phyloP scores from a whole-genome alignment of 2,888 invertebrate species.

The Stenoptilia bipunctidactyla region DNA sequence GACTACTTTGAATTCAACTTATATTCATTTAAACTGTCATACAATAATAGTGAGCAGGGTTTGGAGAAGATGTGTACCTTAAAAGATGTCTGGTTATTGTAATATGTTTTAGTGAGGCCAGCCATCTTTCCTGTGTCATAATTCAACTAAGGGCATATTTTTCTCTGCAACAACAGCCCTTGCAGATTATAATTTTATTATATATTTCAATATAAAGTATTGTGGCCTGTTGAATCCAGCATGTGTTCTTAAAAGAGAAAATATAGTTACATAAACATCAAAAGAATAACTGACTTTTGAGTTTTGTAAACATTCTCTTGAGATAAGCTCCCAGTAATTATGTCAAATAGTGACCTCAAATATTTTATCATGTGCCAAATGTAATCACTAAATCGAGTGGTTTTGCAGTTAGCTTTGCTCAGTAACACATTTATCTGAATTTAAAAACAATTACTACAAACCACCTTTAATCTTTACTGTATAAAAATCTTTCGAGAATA shows the following conservation, averaged over 20 bases:
- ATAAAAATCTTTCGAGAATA: too few species aligned
- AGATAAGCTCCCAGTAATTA: conserved; percentile 1
- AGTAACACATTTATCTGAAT: background rate
- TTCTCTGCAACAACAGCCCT: conserved; percentile 19
- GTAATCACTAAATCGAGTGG: background rate
- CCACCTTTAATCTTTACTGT: too few species aligned
- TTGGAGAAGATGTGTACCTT: conserved; percentile 42
- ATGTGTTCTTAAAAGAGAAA: too few species aligned
- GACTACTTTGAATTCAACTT: conserved; percentile 22
- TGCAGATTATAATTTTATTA: conserved; percentile 18
- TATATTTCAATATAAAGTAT: conserved; percentile 20
- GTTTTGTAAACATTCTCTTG: conserved; percentile 17
- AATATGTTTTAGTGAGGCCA: conserved; percentile 67
- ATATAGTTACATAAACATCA: too few species aligned
- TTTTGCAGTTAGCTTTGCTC: conserved; percentile 9
- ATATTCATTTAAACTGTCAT: conserved; percentile 18
- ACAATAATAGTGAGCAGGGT: conserved; percentile 34
- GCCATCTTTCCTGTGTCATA: conserved; percentile 49
- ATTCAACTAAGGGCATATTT: conserved; percentile 54
- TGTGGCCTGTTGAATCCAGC: background rate
- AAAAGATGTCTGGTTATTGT: conserved; percentile 53
- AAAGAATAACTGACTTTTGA: conserved; percentile 19
- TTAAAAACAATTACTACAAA: too few species aligned
- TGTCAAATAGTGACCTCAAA: background rate
- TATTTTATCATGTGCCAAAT: conserved; percentile 1